Evolutionary conservation across 2,797 vertebrate species (phyloP), one percentile per base, ranked within the genome.

Genomic region (Amphiprion clarkii): DNA sequence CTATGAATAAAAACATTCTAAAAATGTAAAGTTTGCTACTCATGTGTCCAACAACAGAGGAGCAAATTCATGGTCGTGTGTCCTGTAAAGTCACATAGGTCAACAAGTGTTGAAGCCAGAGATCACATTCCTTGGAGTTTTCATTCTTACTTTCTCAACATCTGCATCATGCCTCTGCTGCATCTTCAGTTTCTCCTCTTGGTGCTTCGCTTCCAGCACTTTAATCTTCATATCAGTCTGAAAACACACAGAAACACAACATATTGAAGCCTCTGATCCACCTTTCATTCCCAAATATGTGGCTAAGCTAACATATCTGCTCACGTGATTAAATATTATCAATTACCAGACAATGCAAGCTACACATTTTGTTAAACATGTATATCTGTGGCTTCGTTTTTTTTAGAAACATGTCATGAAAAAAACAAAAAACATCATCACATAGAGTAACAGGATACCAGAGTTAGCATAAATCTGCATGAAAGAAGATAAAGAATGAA

Each of bases 101-200:
- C n/a, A 2, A 23, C 23, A 23, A 23, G 23, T 23, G 23, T 23
- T 23, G 23, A 23, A 23, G 7, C 6, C 33, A 33, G 7, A 13
- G 5, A 46, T 54, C 9, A 25, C 17, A 48, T 10, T 16, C 25
- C 17, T 31, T 36, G 27, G 13, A 6, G 33, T 67, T 74, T 71
- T n/a, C 31, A 23, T 72, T 48, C 89, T 85, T 93, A 98, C 98
- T 95, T 99, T 98, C 85, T 99, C 96, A 72, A 99, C 94, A 83
- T 97, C 96, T 55, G 87, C 80, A 74, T 98, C 97, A 0, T 98
- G 97, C 77, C 95, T 97, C 93, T 98, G 97, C 75, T 99, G 97
- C 76, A 98, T 86, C 81, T 93, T 96, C 80, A 99, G 95, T 57
- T 95, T 98, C 84, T 98, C 98, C 90, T 99, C 98, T 71, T 98